phyloP scores from a whole-genome alignment of 2,113 vertebrate genomes.

The Mola mola region DNA sequence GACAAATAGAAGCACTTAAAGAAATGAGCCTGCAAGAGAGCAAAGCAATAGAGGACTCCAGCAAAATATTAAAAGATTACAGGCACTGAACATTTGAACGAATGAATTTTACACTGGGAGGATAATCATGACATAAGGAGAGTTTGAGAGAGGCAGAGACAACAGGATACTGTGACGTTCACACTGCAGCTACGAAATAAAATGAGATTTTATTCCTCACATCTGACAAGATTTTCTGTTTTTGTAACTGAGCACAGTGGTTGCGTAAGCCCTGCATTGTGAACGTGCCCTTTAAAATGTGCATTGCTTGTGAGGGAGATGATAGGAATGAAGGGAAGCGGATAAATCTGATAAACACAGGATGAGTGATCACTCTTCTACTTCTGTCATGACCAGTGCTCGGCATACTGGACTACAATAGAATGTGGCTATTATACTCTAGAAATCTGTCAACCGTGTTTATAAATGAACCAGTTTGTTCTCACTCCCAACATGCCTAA shows the following conservation, averaged over 20 bases:
- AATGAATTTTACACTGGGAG: neutral
- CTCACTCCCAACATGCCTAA: neutral
- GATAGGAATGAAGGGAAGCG: constrained; percentile 4
- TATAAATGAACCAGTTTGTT: neutral
- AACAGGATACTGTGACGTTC: too few relatives aligned
- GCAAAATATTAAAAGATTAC: constrained; percentile 5
- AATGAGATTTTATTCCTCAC: too few relatives aligned
- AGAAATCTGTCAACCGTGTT: neutral
- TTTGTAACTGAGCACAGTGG: too few relatives aligned
- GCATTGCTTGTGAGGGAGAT: neutral
- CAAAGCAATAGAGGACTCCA: neutral
- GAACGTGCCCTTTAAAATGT: too few relatives aligned
- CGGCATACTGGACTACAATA: too few relatives aligned
- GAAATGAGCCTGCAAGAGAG: constrained; percentile 11
- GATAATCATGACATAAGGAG: neutral
- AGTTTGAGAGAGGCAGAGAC: neutral
- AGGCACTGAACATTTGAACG: neutral
- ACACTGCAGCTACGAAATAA: too few relatives aligned
- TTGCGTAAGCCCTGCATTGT: neutral
- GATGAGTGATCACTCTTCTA: neutral
- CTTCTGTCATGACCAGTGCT: neutral
- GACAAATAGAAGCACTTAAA: constrained; percentile 15
- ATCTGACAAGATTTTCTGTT: too few relatives aligned
- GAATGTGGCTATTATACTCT: too few relatives aligned
- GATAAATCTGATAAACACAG: constrained; percentile 12